Base-by-base conservation (phyloP, 2,113 vertebrate species). In the Eonycteris spelaea region DNA sequence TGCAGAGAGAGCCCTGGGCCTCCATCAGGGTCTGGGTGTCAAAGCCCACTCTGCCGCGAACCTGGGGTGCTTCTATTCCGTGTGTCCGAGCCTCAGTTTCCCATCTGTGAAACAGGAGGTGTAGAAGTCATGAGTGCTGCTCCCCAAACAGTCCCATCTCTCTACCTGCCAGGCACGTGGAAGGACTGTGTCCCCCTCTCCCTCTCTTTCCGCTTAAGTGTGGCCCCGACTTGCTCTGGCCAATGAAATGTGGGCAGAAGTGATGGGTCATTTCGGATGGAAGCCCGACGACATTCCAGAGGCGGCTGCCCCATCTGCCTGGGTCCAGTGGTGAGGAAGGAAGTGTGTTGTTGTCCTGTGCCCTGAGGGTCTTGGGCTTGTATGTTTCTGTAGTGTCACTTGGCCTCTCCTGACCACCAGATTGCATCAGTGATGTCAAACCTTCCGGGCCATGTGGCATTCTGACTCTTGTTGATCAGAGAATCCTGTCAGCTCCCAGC, bases 1-100 rank as follows among this genome's bases (percentile, higher is more conserved):
- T 9, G 33, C 15, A 51, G 61, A 79, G 11, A 33, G 38, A 63
- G 59, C 15, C 0, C 7, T 2, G 65, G 63, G 1, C 79, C 16
- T 18, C 7, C 0, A 6, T 4, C 43, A 13, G 63, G 28, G 57
- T 14, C 61, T 65, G 35, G 53, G 24, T 24, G 4, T 53, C 21
- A 0, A 24, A 33, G 33, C 28, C 13, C 51, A 0, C 28, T 45
- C 35, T 2, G 0, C 82, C 35, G 15, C 10, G 19, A 12, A 6
- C 26, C 40, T 67, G 38, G 48, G 43, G 26, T 43, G 22, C 35
- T 7, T 53, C 75, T 45, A 3, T 24, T 15, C 13, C 10, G 0
- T 30, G 43, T 3, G 28, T 78, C 55, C 10, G 75, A 83, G 92
- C 67, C 93, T 73, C 90, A 21, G 16, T 77, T 83, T 67, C 61